Base-by-base conservation (phyloP, 2,888 invertebrate species). In the Volucella bombylans region DNA sequence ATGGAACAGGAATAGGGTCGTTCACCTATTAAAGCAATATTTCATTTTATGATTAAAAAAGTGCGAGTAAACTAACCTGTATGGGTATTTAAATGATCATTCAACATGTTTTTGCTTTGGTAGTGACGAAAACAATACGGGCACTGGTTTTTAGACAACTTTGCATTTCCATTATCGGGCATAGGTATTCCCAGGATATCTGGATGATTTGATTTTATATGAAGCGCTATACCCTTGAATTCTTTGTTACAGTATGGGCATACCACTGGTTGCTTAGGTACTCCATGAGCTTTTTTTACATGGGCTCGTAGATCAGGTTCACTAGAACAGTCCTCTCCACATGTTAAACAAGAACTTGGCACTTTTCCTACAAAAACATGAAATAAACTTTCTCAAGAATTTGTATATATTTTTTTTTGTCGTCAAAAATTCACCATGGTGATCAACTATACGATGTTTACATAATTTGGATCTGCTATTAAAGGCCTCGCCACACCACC, bases 401-500 rank as follows among this genome's bases (percentile, higher is more conserved):
- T 9, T 8, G 49, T 14, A n/a, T n/a, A n/a, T n/a, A n/a, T n/a
- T n/a, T n/a, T 2, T 49, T 14, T 11, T 15, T 12, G 10, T 38
- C 11, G 2, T 49, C 10, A 49, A 14, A 45, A 43, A 10, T 11
- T 45, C 78, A 82, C 82, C 43, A 4, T 39, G 39, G 45, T 82
- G 82, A 31, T 73, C 68, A 10, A 23, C 12, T 11, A 55, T 1
- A 8, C 15, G 45, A 23, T 83, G 82, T 11, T 15, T 31, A 10
- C 10, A 14, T 2, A 83, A 38, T 3, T 61, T 49, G 1, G 54
- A 45, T 69, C 47, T 59, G 8, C 39, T 18, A n/a, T 50, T 47
- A 41, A 78, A 72, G 4, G 65, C 57, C 10, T 79, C 74, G 12
- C 82, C 82, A 23, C 82, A 83, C 65, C 73, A 59, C 1, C 49